phyloP scores from a whole-genome alignment of 1,140 invertebrate species.

The Drosophila pallidifrons region DNA sequence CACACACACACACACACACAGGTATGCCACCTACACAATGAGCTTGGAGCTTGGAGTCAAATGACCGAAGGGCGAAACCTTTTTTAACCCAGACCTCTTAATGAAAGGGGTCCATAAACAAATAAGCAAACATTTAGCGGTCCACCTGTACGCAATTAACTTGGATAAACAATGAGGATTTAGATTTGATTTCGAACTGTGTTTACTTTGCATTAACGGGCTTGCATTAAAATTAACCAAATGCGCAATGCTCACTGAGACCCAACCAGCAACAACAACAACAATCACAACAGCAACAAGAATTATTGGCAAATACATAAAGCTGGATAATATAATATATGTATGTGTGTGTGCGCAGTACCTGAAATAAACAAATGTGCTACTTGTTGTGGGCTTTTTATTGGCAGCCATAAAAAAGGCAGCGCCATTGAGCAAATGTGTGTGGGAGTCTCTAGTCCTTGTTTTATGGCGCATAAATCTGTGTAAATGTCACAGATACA shows the following conservation, averaged over 20 bases:
- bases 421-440: constrained; percentile 8
- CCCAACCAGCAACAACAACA: not conserved
- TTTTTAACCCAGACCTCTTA: constrained; percentile 35
- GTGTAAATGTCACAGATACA: constrained; percentile 54
- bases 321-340: constrained; percentile 7
- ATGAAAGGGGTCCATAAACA: constrained; percentile 61
- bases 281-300: not conserved
- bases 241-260: constrained; percentile 28
- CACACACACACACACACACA: not conserved
- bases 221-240: constrained; percentile 58
- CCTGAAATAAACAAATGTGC: constrained; percentile 38
- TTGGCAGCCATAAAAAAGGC: constrained; percentile 61
- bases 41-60: not conserved
- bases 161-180: constrained; percentile 55
- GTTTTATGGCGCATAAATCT: constrained; percentile 75
- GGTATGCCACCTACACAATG: not conserved
- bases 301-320: constrained; percentile 32
- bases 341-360: not conserved
- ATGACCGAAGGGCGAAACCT: constrained; percentile 14
- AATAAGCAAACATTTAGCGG: constrained; percentile 57
- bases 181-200: constrained; percentile 40
- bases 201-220: constrained; percentile 75
- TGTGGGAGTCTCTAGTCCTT: constrained; percentile 59
- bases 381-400: constrained; percentile 49
- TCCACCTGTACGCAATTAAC: constrained; percentile 59